Base-by-base conservation (phyloP, 2,113 vertebrate genomes). In the Phalacrocorax pelagicus region DNA sequence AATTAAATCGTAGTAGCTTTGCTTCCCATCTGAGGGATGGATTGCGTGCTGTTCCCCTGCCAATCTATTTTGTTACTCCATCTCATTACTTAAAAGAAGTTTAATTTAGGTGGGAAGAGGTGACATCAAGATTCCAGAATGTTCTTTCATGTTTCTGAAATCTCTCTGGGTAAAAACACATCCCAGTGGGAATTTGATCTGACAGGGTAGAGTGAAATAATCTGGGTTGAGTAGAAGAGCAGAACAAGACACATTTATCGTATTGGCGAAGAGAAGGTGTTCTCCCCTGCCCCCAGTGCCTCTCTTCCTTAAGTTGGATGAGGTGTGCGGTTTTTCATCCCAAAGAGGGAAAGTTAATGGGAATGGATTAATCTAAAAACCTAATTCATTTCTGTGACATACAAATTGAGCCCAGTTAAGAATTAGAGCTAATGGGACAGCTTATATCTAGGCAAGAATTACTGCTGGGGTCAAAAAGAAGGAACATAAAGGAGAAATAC, bases 321-420 rank as follows among this genome's bases (percentile, higher is more conserved):
- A 57, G 22, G 16, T 40, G 11, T 81, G 34, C 9, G 12, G 3
- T 2, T 32, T 58, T 62, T 51, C 20, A 15, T 14, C 5, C 15
- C 63, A 63, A 16, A 52, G 46, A 52, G 15, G 8, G 4, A 6
- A 71, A 16, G 6, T 67, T 55, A 70, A 24, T 58, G 38, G 69
- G 7, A 70, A 24, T 47, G 34, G 40, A 44, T 67, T 36, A 17
- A 29, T 55, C 11, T 67, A 49, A 77, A 11, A 62, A 74, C 23
- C 6, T 0, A 24, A 15, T 32, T 34, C 0, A 16, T 51, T 92
- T 72, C 30, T 74, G 0, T 79, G 65, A 15, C 1, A 0, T 70
- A 24, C 14, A 34, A 17, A 32, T 5, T 38, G 42, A 66, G 44
- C 12, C n/a, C 23, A 12, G 15, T 70, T 55, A 36, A 86, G 44